A percentile compares a stretch with the other conserved stretches of the same genome.
These are phyloP conservation scores for Anomalospiza imberbis DNA, from an alignment of 2,797 vertebrate species.

Conservation along the genomic window DNA sequence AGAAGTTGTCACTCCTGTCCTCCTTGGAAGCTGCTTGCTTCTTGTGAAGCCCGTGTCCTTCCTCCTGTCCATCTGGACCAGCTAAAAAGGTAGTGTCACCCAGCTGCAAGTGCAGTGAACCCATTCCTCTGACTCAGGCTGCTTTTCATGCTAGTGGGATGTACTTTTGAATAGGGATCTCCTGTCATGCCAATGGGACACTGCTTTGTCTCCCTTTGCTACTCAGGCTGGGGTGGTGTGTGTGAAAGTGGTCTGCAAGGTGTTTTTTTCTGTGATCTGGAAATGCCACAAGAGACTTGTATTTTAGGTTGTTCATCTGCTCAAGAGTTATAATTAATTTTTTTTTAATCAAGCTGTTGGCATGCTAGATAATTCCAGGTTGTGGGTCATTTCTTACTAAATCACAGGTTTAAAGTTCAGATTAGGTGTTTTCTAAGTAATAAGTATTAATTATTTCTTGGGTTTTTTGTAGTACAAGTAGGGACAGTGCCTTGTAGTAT, in stretches of 20 bases:
- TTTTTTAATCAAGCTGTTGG: background rate
- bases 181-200: background rate
- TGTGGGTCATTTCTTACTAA: background rate
- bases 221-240: background rate
- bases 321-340: background rate
- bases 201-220: background rate
- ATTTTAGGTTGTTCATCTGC: background rate
- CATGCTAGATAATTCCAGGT: background rate
- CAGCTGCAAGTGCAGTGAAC: background rate
- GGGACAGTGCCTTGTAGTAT: background rate
- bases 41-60: background rate
- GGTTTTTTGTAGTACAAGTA: background rate
- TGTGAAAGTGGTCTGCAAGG: background rate
- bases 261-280: background rate
- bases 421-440: background rate
- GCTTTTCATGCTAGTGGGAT: background rate
- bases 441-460: background rate
- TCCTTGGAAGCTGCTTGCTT: background rate
- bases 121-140: fast-evolving
- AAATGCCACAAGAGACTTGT: background rate
- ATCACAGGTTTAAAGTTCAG: background rate
- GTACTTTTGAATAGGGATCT: background rate
- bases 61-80: background rate
- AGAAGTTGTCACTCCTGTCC: background rate
- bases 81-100: background rate